Evolutionary conservation across 2,888 invertebrate species (phyloP).

Genomic region (Ichneumoninae sp.): DNA sequence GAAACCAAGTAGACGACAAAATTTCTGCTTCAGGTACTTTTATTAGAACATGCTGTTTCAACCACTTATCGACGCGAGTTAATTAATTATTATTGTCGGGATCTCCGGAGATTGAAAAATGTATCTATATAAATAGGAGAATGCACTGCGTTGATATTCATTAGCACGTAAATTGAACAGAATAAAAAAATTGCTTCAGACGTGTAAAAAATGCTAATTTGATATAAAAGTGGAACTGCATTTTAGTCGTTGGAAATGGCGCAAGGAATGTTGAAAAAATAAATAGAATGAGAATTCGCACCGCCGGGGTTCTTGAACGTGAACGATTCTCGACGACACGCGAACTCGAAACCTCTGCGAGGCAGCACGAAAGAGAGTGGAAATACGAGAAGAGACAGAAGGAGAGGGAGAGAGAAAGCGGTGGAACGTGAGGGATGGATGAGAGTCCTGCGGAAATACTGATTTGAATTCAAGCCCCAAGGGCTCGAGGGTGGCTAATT

Average conservation of each 20-base stretch:
- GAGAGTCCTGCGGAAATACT: constrained; percentile 51
- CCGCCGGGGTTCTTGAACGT: constrained; percentile 17
- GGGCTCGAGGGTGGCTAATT: constrained; percentile 72
- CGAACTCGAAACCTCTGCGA: constrained; percentile 19
- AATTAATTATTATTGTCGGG: neutral
- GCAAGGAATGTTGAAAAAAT: constrained; percentile 27
- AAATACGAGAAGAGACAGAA: constrained; percentile 15
- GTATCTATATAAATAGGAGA: neutral
- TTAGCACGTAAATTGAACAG: constrained; percentile 44
- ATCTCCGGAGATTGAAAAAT: neutral
- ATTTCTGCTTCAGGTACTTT: neutral
- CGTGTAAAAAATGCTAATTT: constrained; percentile 36
- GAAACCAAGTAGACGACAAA: no score
- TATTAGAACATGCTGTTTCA: neutral
- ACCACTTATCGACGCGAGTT: neutral
- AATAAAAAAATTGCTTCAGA: constrained; percentile 16
- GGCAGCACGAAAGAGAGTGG: neutral
- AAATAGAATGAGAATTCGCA: constrained; percentile 11
- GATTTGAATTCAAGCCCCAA: constrained; percentile 68
- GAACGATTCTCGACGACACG: constrained; percentile 29
- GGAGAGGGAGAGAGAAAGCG: neutral
- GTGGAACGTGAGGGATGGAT: constrained; percentile 17
- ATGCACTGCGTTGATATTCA: constrained; percentile 28
- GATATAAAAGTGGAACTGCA: constrained; percentile 16
- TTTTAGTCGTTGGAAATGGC: constrained; percentile 5